Evolutionary conservation across 2,113 vertebrate species (phyloP), one percentile per base, ranked within the genome.

Genomic region (Calyptomena viridis): DNA sequence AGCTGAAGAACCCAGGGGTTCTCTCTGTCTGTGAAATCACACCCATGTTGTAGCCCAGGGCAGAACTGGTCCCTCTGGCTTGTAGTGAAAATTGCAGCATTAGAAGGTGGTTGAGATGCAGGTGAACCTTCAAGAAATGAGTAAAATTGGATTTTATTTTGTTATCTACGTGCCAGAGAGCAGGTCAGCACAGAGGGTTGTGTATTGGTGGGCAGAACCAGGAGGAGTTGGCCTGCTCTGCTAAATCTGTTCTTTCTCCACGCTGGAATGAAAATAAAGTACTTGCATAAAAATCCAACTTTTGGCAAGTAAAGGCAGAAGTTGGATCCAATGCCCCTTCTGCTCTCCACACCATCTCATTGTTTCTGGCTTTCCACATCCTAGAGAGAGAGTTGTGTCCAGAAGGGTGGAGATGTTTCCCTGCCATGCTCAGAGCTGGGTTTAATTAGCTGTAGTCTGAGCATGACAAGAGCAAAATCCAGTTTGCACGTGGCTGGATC

Each of bases 41-140:
- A 13, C 14, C 14, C 1, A 0, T 64, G 15, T 37, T 63, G 52
- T 19, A 52, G 46, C 42, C 56, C 15, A 37, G 52, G 60, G 28
- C 63, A 84, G 24, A 76, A 22, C 12, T 33, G 10, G 11, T 62
- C 17, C 35, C 21, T 67, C 39, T 59, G 30, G 53, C 7, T 55
- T 42, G 17, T 14, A 14, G 12, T 33, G 55, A 44, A 85, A 66
- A 62, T 73, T n/a, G 1, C 3, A 68, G 14, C 0, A 0, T 5
- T 21, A 30, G 17, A 55, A 74, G 22, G 11, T 0, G 2, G 6
- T 44, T 44, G 75, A 23, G 52, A 52, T 33, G 40, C 14, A 24
- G 39, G 30, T 63, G 55, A 72, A 58, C 5, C 40, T 60, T 37
- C 35, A 60, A 5, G 5, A 44, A 96, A 68, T 23, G 4, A 35